Evolutionary conservation across 2,888 invertebrate genomes (phyloP), one percentile per base, ranked within the genome.

Genomic region (Meandrusa payeni): DNA sequence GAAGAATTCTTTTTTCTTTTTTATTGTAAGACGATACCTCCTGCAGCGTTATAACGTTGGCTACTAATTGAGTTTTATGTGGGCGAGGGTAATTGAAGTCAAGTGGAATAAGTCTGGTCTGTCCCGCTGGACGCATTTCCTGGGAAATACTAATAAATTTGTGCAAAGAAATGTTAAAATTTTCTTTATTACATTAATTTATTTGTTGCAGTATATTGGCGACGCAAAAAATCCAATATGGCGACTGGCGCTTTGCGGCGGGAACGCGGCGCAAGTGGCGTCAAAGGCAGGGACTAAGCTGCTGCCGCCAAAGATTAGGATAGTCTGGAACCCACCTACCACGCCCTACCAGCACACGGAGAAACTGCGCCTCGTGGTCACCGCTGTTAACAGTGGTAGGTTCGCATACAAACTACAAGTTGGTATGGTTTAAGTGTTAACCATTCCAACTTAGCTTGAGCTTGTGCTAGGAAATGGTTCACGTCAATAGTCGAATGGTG

Each of bases 171-270:
- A n/a, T n/a, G n/a, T 7, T 12, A 23, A 23, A 6, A 2, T 7
- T 32, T 7, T 11, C 20, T 17, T 9, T 33, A 34, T 32, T 11
- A 10, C 10, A 10, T 31, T 34, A 20, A 22, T 29, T 26, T 7
- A 17, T 6, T 28, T 15, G 42, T 72, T 70, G 5, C 75, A 87
- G 87, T 87, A 74, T 42, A 69, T 80, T 13, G 79, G 68, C 20
- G 88, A 87, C 33, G 66, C 77, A 1, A 80, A 80, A 50, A 70
- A 52, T 15, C 88, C 90, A 13, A 86, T 87, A 59, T 90, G 90
- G 90, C 80, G 87, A 7, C 61, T 90, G 13, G 88, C 89, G 46
- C 82, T 90, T 1, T 91, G 91, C 54, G 88, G 90, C 1, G 86
- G 86, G 1, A 79, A 82, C 47, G 89, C 89, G 3, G 90, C 90